These are phyloP conservation scores for Caenorhabditis virilis DNA, from an alignment of 2,888 invertebrate species.

Conservation along the genomic window DNA sequence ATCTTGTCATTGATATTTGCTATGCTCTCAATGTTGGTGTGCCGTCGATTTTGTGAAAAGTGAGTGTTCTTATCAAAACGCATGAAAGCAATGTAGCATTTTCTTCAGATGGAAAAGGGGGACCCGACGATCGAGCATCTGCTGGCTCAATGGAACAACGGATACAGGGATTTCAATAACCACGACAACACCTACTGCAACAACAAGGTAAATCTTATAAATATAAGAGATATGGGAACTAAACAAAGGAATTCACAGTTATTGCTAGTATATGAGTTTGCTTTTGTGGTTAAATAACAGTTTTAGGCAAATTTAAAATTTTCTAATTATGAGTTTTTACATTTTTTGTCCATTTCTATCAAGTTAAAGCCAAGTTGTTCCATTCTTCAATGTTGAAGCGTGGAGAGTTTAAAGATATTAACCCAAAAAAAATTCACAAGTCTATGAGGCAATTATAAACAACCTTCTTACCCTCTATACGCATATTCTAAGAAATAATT, in stretches of 20 bases:
- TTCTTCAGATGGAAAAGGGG: constrained; percentile 37
- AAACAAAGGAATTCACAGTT: no score
- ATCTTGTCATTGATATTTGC: constrained; percentile 43
- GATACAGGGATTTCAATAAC: constrained; percentile 55
- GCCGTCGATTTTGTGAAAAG: constrained; percentile 41
- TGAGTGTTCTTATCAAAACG: constrained; percentile 4
- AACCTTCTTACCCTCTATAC: no score
- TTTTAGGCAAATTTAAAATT: no score
- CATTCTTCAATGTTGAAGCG: background rate
- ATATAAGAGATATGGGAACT: no score
- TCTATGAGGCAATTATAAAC: no score
- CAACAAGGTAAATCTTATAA: constrained; percentile 34
- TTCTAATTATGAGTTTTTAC: no score
- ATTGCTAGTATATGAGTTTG: no score
- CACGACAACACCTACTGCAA: constrained; percentile 45
- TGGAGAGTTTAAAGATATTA: no score
- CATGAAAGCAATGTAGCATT: background rate
- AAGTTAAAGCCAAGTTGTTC: background rate
- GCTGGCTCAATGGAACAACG: constrained; percentile 52
- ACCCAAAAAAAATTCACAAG: no score
- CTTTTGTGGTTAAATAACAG: no score
- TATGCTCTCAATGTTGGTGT: constrained; percentile 43
- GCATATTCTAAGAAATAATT: no score
- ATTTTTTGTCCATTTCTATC: background rate
- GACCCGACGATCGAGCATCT: constrained; percentile 43